Base-by-base conservation (phyloP, 2,113 vertebrate species). In the Halichoeres trimaculatus region DNA sequence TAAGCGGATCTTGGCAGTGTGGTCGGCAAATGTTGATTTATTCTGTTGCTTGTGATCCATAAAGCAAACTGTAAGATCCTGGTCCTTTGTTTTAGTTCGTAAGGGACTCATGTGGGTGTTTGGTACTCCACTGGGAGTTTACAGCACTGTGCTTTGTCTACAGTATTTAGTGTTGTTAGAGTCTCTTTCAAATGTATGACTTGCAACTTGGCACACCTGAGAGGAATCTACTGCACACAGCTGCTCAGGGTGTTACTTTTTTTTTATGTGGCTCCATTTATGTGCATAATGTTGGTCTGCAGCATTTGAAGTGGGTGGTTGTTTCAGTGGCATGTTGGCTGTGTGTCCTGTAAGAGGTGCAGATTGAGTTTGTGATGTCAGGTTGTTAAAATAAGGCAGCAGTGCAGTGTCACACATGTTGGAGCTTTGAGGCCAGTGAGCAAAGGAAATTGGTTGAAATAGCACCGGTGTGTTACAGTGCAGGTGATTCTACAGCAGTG, bases 401-500 rank as follows among this genome's bases (percentile, higher is more conserved):
- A 10, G 36, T 66, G 50, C 23, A 26, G 50, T 0, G 26, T 10
- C 16, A 19, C 16, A 11, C 8, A 45, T 12, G 17, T 4, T 19
- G 16, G 43, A 19, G 17, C 30, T 7, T 45, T 45, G 10, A n/a
- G 6, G 4, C 5, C 43, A 43, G 10, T 23, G 41, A 34, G 56
- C 13, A 43, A 16, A 43, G 40, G 16, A 45, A 16, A 7, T 6
- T 6, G 3, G 2, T 17, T 0, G 16, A 17, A 45, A 19, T 17
- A 16, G 41, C 12, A 43, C 16, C 41, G 16, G 3, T 43, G 4
- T 5, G 13, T 43, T 22, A 17, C 26, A 8, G 51, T 23, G 35
- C 56, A 66, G 57, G 69, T 51, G 70, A 43, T n/a, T n/a, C 35
- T 40, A 11, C 68, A n/a, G 69, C 59, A 48, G 69, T 53, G 45